These are phyloP conservation scores for Helarctos malayanus DNA, from an alignment of 2,797 vertebrate species.

Conservation along the genomic window DNA sequence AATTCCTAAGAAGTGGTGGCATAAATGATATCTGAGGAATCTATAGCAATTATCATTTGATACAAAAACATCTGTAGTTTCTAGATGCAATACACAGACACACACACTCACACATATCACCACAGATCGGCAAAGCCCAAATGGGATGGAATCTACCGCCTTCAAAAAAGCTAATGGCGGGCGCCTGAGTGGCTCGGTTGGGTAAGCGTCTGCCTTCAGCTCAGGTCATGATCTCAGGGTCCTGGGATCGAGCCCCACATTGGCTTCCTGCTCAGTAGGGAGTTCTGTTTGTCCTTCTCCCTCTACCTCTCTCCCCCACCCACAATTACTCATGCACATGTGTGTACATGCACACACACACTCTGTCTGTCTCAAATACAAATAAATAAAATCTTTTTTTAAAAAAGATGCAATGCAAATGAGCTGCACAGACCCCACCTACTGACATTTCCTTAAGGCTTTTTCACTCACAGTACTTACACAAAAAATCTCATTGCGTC, in stretches of 20 bases:
- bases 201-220: background rate
- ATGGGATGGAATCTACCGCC: background rate
- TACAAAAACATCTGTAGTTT: background rate
- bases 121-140: background rate
- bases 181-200: background rate
- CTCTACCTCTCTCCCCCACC: background rate
- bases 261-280: background rate
- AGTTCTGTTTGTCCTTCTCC: background rate
- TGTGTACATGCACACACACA: too few species aligned
- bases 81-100: background rate
- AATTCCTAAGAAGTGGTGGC: background rate
- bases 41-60: background rate
- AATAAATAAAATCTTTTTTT: background rate
- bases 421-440: background rate
- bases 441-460: background rate
- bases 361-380: background rate
- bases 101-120: background rate
- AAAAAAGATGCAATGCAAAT: background rate
- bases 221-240: background rate
- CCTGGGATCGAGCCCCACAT: background rate
- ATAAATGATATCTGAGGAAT: conserved; percentile 14
- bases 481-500: background rate
- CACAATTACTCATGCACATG: background rate
- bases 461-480: background rate
- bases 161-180: background rate